Conservation (phyloP, 2,113 vertebrate species). For the Papio anubis region DNA sequence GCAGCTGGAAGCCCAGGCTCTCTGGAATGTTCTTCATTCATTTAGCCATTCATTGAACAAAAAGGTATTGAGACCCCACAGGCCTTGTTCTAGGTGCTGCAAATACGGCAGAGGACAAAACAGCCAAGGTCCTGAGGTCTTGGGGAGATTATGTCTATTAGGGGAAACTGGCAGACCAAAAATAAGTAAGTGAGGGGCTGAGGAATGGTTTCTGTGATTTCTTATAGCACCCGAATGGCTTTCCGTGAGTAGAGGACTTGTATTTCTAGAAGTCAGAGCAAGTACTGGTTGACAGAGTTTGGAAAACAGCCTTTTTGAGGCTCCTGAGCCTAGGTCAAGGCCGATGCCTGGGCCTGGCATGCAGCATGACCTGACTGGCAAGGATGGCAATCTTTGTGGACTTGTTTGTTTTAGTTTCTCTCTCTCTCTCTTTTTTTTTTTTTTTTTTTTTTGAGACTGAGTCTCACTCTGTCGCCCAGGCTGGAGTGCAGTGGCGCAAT, state of each 20-base stretch:
- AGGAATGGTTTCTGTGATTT: neutral
- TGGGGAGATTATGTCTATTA: neutral
- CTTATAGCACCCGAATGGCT: neutral
- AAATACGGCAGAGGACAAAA: slow-evolving; percentile 21
- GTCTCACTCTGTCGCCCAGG: too few relatives aligned
- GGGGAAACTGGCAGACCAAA: neutral
- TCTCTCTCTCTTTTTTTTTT: neutral
- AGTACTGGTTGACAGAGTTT: slow-evolving; percentile 1
- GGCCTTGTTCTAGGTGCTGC: neutral
- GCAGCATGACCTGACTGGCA: neutral
- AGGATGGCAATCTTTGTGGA: neutral
- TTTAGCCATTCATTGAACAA: neutral
- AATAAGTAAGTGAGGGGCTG: slow-evolving; percentile 14
- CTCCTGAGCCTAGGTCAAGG: neutral
- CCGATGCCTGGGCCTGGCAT: neutral
- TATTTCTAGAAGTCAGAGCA: slow-evolving; percentile 35
- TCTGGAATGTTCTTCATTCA: slow-evolving; percentile 2
- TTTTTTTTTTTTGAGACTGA: too few relatives aligned
- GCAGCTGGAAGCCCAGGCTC: neutral
- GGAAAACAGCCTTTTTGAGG: neutral
- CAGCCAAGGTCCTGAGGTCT: neutral
- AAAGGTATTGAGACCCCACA: neutral
- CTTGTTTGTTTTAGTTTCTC: slow-evolving; percentile 6
- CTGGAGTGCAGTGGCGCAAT: too few relatives aligned
- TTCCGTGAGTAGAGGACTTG: neutral